Conservation (phyloP, 1,140 invertebrate species). For the Orchestia grillus region DNA sequence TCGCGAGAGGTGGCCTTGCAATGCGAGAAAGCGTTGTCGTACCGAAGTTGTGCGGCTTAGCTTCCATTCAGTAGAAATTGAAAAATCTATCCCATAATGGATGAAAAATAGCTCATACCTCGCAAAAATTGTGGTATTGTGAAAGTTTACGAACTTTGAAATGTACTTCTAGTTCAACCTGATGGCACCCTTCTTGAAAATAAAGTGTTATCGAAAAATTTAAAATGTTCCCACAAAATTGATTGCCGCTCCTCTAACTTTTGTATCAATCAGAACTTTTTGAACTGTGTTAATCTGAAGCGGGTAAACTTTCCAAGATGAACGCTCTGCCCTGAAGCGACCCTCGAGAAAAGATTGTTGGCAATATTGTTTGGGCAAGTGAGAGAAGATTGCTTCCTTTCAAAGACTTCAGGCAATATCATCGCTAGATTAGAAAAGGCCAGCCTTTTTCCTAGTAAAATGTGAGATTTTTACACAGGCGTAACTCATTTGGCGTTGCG, state of each 20-base stretch:
- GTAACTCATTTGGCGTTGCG: too few relatives aligned
- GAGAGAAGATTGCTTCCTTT: conserved; percentile 42
- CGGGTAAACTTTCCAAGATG: conserved; percentile 39
- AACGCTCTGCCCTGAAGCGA: conserved; percentile 31
- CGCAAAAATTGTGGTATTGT: neutral
- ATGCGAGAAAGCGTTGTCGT: too few relatives aligned
- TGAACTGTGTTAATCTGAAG: conserved; percentile 43
- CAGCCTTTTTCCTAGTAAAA: neutral
- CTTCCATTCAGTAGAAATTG: too few relatives aligned
- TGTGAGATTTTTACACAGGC: too few relatives aligned
- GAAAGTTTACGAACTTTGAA: too few relatives aligned
- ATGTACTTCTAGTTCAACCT: too few relatives aligned
- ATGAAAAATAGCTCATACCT: too few relatives aligned
- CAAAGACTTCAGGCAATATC: conserved; percentile 49
- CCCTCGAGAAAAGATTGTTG: conserved; percentile 31
- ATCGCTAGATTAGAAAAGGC: neutral
- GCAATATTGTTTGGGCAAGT: conserved; percentile 51
- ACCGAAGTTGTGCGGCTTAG: too few relatives aligned
- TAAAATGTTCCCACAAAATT: conserved; percentile 28
- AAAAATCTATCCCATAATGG: too few relatives aligned
- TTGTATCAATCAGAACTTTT: conserved; percentile 49
- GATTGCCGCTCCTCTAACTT: conserved; percentile 33
- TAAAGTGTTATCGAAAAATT: conserved; percentile 5
- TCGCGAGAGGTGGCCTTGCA: too few relatives aligned
- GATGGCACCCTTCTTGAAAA: too few relatives aligned